Conservation (phyloP, 2,797 vertebrate genomes). For the Coracias cyanogaster region DNA sequence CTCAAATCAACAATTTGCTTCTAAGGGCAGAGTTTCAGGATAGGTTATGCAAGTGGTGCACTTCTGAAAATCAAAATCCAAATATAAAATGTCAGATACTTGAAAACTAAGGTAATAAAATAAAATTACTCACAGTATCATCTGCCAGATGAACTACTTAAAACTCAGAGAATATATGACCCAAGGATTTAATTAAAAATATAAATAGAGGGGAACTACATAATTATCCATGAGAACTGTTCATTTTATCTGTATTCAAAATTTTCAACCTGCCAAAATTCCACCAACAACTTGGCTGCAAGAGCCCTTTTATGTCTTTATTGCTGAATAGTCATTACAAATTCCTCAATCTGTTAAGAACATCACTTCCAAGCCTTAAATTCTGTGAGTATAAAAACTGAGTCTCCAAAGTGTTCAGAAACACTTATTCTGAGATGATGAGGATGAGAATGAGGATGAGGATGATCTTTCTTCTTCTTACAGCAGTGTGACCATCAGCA, state of each 20-base stretch:
- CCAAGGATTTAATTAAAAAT: neutral
- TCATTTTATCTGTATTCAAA: neutral
- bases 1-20: neutral
- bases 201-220: neutral
- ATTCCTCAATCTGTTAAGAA: neutral
- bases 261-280: neutral
- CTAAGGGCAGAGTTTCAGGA: neutral
- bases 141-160: neutral
- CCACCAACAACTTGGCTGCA: neutral
- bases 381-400: neutral
- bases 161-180: neutral
- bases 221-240: neutral
- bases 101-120: neutral
- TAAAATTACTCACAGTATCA: neutral
- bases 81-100: neutral
- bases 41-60: accelerated
- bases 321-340: neutral
- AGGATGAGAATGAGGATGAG: too few species aligned
- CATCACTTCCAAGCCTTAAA: neutral
- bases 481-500: neutral
- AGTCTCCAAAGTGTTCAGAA: neutral
- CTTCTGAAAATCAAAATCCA: neutral
- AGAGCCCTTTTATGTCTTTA: neutral
- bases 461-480: neutral
- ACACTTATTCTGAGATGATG: neutral